These are phyloP conservation scores for Eubasilissa regina DNA, from an alignment of 1,140 invertebrate species.

Conservation along the genomic window DNA sequence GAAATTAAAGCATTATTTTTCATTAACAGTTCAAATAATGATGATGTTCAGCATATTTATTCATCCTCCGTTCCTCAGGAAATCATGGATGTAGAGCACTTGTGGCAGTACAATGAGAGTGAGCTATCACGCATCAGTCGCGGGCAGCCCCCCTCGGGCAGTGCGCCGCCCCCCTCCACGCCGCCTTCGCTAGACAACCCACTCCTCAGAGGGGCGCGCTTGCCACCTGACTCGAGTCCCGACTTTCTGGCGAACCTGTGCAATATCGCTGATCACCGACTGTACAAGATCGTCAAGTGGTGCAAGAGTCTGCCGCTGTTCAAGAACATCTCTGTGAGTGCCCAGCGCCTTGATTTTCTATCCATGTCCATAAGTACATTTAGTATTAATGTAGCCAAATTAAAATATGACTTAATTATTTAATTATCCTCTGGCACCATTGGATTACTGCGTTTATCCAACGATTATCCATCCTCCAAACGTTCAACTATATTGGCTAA, in stretches of 20 bases:
- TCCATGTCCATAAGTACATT: no score
- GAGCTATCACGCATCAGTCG: conserved; percentile 76
- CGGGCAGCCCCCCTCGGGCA: conserved; percentile 64
- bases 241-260: conserved; percentile 91
- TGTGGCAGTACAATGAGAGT: conserved; percentile 91
- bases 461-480: no score
- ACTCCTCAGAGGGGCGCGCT: conserved; percentile 75
- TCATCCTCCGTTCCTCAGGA: conserved; percentile 75
- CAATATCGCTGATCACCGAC: conserved; percentile 93
- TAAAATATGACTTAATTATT: no score
- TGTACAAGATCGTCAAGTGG: conserved; percentile 99
- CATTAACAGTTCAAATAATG: no score
- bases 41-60: background rate
- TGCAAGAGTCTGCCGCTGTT: conserved; percentile 97
- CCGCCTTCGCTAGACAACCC: conserved; percentile 71
- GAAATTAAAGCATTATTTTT: no score
- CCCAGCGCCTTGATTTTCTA: background rate
- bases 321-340: conserved; percentile 91
- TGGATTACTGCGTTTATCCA: no score
- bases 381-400: no score
- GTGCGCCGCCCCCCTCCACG: conserved; percentile 48
- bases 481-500: no score
- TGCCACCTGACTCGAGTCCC: conserved; percentile 79
- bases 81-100: conserved; percentile 95
- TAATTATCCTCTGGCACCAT: no score